These are phyloP conservation scores for Pseudomyrmex gracilis DNA, from an alignment of 1,140 invertebrate genomes.

Conservation along the genomic window DNA sequence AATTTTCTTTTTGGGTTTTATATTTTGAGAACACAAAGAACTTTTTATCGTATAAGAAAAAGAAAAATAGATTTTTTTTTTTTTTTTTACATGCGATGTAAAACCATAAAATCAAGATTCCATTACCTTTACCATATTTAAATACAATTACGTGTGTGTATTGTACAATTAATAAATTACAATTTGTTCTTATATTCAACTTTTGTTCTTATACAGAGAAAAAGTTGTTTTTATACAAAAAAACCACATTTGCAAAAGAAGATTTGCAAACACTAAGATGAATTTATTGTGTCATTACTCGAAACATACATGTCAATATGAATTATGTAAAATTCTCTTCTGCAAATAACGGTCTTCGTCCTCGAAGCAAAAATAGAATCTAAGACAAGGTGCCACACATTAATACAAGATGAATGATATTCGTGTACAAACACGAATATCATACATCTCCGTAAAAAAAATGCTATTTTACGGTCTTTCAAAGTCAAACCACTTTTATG, in stretches of 20 bases:
- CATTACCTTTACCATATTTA: neutral
- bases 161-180: neutral
- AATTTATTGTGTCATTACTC: neutral
- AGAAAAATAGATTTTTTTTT: neutral
- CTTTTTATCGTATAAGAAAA: neutral
- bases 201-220: neutral
- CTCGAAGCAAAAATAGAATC: neutral
- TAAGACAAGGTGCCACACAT: neutral
- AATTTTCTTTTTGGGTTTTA: too few relatives aligned
- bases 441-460: neutral
- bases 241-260: too few relatives aligned
- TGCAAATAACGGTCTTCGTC: neutral
- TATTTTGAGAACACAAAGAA: neutral
- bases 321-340: constrained; percentile 10
- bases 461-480: neutral
- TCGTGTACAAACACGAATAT: too few relatives aligned
- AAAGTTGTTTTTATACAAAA: too few relatives aligned
- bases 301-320: neutral
- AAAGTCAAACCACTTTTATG: neutral
- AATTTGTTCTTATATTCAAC: neutral
- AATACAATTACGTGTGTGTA: neutral
- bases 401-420: neutral
- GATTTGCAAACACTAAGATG: neutral
- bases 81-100: neutral
- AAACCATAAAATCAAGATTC: neutral